These are phyloP conservation scores for Trididemnum nubilum DNA, from an alignment of 23 tunicate species.

Conservation along the genomic window DNA sequence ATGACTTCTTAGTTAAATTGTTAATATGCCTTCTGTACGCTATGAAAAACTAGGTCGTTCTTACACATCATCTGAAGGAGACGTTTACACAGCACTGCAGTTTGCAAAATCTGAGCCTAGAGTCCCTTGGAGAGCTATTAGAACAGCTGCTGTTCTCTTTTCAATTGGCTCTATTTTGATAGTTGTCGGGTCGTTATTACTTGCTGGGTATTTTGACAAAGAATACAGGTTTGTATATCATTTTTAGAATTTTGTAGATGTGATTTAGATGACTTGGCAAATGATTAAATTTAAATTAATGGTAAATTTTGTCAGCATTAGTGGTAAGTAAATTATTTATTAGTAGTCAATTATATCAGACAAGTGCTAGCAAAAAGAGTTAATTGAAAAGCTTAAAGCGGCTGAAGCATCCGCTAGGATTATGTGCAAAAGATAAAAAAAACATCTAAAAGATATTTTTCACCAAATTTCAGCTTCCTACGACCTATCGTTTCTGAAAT, in stretches of 20 bases:
- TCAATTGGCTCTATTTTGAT: conserved; percentile 54
- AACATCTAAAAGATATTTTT: no score
- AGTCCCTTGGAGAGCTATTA: conserved; percentile 82
- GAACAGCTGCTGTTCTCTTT: conserved; percentile 53
- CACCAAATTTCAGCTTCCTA: no score
- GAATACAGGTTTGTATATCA: conserved; percentile 62
- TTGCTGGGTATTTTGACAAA: conserved; percentile 74
- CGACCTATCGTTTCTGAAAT: no score
- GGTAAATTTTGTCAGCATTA: no score
- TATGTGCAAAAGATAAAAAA: no score
- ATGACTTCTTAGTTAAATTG: no score
- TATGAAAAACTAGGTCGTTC: conserved; percentile 56
- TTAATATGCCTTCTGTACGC: conserved; percentile 56
- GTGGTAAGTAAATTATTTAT: no score
- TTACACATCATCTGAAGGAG: conserved; percentile 59
- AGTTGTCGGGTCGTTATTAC: conserved; percentile 68
- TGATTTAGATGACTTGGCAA: neutral
- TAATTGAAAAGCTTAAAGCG: no score
- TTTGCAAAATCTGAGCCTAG: conserved; percentile 63
- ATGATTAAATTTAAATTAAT: no score
- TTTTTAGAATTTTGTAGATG: neutral
- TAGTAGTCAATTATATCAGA: no score
- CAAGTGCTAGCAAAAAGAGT: no score
- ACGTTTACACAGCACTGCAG: conserved; percentile 70
- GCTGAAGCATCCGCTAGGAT: no score